A percentile compares a stretch with the other conserved stretches of the same genome.
Evolutionary conservation across 2,113 vertebrate species (phyloP).

Genomic region (Siniperca knerii): DNA sequence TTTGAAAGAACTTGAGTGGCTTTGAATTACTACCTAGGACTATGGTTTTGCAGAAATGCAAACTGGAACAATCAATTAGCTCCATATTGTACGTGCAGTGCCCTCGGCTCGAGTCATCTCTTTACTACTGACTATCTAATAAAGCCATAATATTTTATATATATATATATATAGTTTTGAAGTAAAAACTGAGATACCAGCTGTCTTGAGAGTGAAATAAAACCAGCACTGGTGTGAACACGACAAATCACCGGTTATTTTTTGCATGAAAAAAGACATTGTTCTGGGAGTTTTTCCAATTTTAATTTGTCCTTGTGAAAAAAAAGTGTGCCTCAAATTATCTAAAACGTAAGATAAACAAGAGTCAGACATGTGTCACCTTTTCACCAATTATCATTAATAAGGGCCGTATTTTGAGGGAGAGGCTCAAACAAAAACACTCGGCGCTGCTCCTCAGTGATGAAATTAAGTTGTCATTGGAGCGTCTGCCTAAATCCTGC

Average conservation of each 20-base stretch:
- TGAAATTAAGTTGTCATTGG: constrained; percentile 87
- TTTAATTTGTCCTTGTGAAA: constrained; percentile 74
- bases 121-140: background rate
- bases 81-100: background rate
- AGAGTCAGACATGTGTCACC: constrained; percentile 79
- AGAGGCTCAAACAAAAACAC: constrained; percentile 75
- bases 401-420: constrained; percentile 69
- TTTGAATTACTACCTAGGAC: background rate
- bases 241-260: constrained; percentile 26
- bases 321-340: constrained; percentile 74
- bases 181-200: background rate
- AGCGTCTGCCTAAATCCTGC: constrained; percentile 87
- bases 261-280: constrained; percentile 57
- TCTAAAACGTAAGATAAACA: constrained; percentile 81
- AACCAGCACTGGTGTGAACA: background rate
- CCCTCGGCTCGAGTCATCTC: background rate
- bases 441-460: constrained; percentile 78
- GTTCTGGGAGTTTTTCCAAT: constrained; percentile 48
- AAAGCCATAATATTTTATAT: background rate
- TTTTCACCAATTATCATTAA: constrained; percentile 82
- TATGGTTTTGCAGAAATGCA: background rate
- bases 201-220: background rate
- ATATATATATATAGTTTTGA: background rate
- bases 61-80: background rate
- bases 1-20: background rate